phyloP scores from a whole-genome alignment of 64 coral and sea anemone genomes.

The Montipora foliosa region DNA sequence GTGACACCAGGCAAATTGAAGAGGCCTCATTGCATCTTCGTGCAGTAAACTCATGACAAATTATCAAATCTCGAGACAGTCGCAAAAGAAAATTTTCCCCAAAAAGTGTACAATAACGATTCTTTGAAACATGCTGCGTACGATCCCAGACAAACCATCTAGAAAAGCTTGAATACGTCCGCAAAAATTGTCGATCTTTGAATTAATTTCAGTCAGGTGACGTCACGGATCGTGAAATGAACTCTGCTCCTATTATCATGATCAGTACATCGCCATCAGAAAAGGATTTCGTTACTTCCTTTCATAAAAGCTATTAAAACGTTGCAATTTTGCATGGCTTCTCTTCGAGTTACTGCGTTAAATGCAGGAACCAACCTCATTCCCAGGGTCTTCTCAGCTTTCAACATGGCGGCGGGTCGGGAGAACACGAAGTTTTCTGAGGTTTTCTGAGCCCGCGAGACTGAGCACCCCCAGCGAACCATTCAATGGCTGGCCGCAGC shows the following conservation, averaged over 20 bases:
- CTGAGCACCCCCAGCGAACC: no score
- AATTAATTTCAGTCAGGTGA: not conserved
- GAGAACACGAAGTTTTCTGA: no score
- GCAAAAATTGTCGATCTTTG: constrained; percentile 1
- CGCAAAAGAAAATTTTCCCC: not conserved
- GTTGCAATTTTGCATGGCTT: no score
- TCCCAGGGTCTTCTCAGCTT: not conserved
- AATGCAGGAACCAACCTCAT: no score
- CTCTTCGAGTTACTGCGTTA: not conserved
- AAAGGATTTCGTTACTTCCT: not conserved
- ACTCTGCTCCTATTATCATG: not conserved
- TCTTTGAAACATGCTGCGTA: not conserved
- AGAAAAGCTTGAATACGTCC: no score
- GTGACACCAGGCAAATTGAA: no score
- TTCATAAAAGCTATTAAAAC: not conserved
- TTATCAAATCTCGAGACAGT: not conserved
- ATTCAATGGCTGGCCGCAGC: no score
- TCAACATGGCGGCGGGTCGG: not conserved
- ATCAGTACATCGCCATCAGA: not conserved
- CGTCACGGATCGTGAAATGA: constrained; percentile 20
- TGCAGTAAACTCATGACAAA: not conserved
- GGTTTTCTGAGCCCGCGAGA: not conserved
- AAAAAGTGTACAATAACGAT: not conserved
- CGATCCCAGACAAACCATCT: not conserved
- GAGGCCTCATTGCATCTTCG: not conserved